Percentiles rank a stretch among this genome's conserved stretches.
Evolutionary conservation across 2,888 invertebrate species (phyloP).

Genomic region (Chalcosyrphus nemorum): DNA sequence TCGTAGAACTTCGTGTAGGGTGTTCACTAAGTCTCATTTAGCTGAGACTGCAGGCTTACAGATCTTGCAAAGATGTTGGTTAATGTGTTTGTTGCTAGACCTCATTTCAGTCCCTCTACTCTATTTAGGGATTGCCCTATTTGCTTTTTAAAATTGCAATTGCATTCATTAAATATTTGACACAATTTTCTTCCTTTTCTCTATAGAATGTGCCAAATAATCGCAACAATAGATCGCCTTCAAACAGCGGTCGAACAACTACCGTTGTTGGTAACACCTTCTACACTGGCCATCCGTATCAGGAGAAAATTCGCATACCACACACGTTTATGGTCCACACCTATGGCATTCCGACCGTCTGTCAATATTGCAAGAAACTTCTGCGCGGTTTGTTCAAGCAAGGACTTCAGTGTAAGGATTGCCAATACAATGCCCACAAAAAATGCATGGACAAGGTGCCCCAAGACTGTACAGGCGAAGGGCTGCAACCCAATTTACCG

Average conservation of each 20-base stretch:
- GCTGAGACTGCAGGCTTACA: no score
- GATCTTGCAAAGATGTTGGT: no score
- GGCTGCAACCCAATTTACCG: slow-evolving; percentile 77
- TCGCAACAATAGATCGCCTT: slow-evolving; percentile 87
- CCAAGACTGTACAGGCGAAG: slow-evolving; percentile 94
- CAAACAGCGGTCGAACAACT: slow-evolving; percentile 84
- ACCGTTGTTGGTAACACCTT: slow-evolving; percentile 48
- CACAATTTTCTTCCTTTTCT: slow-evolving; percentile 47
- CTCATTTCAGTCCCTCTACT: no score
- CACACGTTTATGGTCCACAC: slow-evolving; percentile 98
- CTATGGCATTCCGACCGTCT: slow-evolving; percentile 98
- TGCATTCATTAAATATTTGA: background rate
- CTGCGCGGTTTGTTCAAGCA: slow-evolving; percentile 97
- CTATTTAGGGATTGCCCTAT: no score
- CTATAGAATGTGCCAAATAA: slow-evolving; percentile 81
- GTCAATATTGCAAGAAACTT: slow-evolving; percentile 97
- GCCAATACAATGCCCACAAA: slow-evolving; percentile 97
- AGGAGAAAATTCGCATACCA: slow-evolving; percentile 87
- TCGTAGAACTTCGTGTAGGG: no score
- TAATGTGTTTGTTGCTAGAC: no score
- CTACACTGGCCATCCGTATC: slow-evolving; percentile 66
- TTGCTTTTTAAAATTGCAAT: no score
- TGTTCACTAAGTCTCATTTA: no score
- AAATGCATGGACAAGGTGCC: slow-evolving; percentile 95
- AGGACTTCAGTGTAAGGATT: slow-evolving; percentile 98